Percentiles rank a stretch among this genome's conserved stretches.
phyloP scores from a whole-genome alignment of 1,140 invertebrate species.

The Drepana arcuata region DNA sequence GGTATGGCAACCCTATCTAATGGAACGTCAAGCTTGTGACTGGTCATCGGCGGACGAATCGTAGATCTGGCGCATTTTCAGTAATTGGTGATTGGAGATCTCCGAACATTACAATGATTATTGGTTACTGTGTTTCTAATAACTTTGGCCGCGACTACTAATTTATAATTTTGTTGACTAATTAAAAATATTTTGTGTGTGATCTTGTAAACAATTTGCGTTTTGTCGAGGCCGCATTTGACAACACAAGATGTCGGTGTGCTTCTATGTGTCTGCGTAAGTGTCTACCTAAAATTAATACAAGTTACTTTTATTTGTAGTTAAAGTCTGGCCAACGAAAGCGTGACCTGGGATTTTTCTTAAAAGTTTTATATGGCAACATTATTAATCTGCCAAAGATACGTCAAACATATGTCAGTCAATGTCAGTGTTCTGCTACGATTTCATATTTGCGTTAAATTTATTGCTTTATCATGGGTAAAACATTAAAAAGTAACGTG shows the following conservation, averaged over 20 bases:
- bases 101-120: constrained; percentile 67
- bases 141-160: constrained; percentile 52
- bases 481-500: too few species aligned
- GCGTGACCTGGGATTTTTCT: too few species aligned
- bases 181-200: constrained; percentile 20
- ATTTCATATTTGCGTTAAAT: too few species aligned
- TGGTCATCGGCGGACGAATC: constrained; percentile 72
- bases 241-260: constrained; percentile 65
- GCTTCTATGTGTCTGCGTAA: constrained; percentile 68
- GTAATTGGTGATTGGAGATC: constrained; percentile 73
- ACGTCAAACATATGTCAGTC: too few species aligned
- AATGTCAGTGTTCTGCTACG: too few species aligned
- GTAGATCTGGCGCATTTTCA: constrained; percentile 66
- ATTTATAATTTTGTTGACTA: constrained; percentile 32
- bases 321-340: too few species aligned
- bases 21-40: constrained; percentile 65
- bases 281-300: too few species aligned
- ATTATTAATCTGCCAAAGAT: too few species aligned
- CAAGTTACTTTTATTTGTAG: too few species aligned
- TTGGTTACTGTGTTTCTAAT: constrained; percentile 63
- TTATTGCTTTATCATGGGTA: too few species aligned
- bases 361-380: too few species aligned
- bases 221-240: constrained; percentile 18
- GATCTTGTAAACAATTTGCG: constrained; percentile 16
- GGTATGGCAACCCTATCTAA: constrained; percentile 2